These are phyloP conservation scores for Hoplostethus mediterraneus DNA, from an alignment of 2,797 vertebrate genomes.

Conservation along the genomic window DNA sequence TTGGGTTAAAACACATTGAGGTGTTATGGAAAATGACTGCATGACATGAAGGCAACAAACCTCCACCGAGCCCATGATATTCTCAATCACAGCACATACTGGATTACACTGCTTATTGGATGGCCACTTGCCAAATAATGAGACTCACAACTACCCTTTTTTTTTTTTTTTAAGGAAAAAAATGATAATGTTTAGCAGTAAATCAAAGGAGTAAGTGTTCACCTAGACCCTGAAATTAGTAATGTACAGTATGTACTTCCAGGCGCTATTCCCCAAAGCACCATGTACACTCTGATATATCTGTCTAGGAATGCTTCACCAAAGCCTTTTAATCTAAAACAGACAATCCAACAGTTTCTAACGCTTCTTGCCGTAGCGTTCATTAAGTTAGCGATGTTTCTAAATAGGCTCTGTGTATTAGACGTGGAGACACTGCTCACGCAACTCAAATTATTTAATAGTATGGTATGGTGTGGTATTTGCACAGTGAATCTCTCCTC, in stretches of 20 bases:
- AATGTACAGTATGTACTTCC: constrained; percentile 4
- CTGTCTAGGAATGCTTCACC: constrained; percentile 9
- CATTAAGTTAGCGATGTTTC: constrained; percentile 9
- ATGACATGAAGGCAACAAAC: constrained; percentile 7
- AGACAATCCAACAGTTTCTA: constrained; percentile 17
- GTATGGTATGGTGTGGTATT: too few species aligned
- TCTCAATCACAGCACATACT: neutral
- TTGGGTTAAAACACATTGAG: neutral
- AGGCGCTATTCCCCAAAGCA: neutral
- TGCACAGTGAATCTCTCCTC: constrained; percentile 22
- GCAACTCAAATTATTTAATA: constrained; percentile 4
- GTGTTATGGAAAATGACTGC: neutral
- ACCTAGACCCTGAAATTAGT: neutral
- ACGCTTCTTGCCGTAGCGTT: constrained; percentile 13
- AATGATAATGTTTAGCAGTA: neutral
- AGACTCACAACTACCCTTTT: neutral
- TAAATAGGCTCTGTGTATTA: constrained; percentile 27
- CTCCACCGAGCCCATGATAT: neutral
- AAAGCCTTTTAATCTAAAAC: constrained; percentile 36
- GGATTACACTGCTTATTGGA: neutral
- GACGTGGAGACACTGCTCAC: constrained; percentile 19
- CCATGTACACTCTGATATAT: neutral
- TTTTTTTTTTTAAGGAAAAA: neutral
- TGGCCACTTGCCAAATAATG: neutral
- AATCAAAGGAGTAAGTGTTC: neutral